Evolutionary conservation across 1,140 invertebrate genomes (phyloP).

Genomic region (Drosophila quadrilineata): DNA sequence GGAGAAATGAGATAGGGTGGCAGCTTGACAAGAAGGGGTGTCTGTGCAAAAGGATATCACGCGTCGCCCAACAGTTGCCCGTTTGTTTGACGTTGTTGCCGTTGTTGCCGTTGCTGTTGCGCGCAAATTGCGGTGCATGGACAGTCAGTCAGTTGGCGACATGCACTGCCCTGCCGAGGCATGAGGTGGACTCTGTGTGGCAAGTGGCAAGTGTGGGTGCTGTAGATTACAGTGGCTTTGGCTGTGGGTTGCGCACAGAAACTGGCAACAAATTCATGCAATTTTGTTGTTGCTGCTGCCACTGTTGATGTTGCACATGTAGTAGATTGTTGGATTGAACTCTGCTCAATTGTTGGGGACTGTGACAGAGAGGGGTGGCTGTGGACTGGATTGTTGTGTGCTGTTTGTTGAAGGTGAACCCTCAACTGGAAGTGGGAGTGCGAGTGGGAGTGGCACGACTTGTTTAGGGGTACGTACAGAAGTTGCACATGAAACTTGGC

Average conservation of each 20-base stretch:
- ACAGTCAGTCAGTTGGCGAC: conserved; percentile 61
- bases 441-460: conserved; percentile 1
- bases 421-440: neutral
- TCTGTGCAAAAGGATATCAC: conserved; percentile 72
- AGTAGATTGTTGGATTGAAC: conserved; percentile 32
- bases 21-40: too few relatives aligned
- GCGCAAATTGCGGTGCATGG: conserved; percentile 74
- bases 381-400: neutral
- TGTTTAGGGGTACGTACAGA: conserved; percentile 26
- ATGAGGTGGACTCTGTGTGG: neutral
- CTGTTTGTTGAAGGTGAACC: too few relatives aligned
- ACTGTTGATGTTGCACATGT: conserved; percentile 58
- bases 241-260: conserved; percentile 42
- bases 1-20: neutral
- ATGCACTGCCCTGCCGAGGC: neutral
- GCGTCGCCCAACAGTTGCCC: conserved; percentile 41
- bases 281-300: too few relatives aligned
- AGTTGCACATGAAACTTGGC: conserved; percentile 70
- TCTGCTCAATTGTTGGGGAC: neutral
- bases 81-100: conserved; percentile 9
- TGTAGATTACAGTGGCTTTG: neutral
- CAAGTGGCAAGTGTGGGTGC: neutral
- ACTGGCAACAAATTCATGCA: conserved; percentile 54
- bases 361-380: neutral
- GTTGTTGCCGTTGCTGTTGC: conserved; percentile 24